Conservation (phyloP, 2,888 invertebrate genomes). For the Loripinus fragilis region DNA sequence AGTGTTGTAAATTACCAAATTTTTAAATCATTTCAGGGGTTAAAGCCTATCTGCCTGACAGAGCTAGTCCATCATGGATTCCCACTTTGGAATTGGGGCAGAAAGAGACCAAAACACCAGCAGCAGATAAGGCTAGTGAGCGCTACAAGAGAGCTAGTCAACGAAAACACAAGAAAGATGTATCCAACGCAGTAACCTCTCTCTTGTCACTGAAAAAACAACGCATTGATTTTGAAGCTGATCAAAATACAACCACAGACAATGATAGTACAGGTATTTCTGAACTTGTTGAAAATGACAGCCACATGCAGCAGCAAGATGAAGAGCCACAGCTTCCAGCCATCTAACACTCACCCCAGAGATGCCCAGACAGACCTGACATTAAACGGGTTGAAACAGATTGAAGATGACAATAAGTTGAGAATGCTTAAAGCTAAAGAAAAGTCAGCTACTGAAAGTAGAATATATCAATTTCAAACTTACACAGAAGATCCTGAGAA, state of each 20-base stretch:
- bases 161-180: conserved; percentile 25
- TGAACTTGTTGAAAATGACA: not conserved
- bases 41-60: conserved; percentile 20
- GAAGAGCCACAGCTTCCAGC: no score
- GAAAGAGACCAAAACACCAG: not conserved
- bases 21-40: no score
- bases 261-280: no score
- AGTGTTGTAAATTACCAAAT: no score
- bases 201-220: conserved; percentile 28
- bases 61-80: conserved; percentile 24
- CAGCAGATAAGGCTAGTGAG: conserved; percentile 1
- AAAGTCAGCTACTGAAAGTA: not conserved
- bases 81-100: conserved; percentile 20
- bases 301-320: not conserved
- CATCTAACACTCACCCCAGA: not conserved
- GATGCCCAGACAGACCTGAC: conserved; percentile 35
- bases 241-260: conserved; percentile 4
- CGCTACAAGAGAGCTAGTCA: conserved; percentile 1
- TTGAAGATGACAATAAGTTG: conserved; percentile 25
- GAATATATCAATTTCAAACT: conserved; percentile 11
- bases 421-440: not conserved
- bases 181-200: conserved; percentile 31
- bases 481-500: conserved; percentile 30
- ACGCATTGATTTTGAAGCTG: conserved; percentile 14
- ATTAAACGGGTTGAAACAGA: not conserved